Evolutionary conservation across 2,888 invertebrate genomes (phyloP), one percentile per base, ranked within the genome.

Genomic region (Coelinius sp.): DNA sequence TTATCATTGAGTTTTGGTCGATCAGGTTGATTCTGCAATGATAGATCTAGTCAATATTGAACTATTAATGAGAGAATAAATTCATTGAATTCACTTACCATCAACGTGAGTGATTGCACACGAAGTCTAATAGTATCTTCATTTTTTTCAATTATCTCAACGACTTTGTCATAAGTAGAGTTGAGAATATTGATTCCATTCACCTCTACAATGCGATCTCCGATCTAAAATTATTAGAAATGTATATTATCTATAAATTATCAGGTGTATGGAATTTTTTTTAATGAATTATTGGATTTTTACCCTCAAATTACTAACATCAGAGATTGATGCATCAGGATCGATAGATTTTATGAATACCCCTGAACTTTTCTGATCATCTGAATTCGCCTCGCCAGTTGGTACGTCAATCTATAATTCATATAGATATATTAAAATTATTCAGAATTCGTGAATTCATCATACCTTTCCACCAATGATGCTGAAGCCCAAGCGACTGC

Each of bases 301-400:
- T 14, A 59, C 59, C 35, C 31, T 59, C 20, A 59, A 12, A 59
- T 59, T 35, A 7, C 8, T 10, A 35, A 14, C 14, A 59, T 31
- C 31, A 31, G 17, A 10, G 17, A 22, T 12, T 8, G 14, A 31
- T 35, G 59, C 17, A 31, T 59, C 35, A 35, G 31, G 59, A 59
- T 35, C 35, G 12, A 59, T 59, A 14, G 59, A 59, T 35, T 59
- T 59, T 0, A 59, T 31, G 35, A 59, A 59, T 20, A 59, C 59
- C 7, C 59, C 59, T 20, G 59, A 59, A 17, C 20, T 59, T 59
- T 35, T 31, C 10, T 59, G 59, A 0, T 20, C 59, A 8, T 20
- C 35, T 8, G 8, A 4, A 10, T 59, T 17, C 17, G 31, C 8
- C 7, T 59, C 35, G 10, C 20, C 31, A 27, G 24, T 53, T 25